Conservation (phyloP, 2,113 vertebrate species). For the Solea solea region DNA sequence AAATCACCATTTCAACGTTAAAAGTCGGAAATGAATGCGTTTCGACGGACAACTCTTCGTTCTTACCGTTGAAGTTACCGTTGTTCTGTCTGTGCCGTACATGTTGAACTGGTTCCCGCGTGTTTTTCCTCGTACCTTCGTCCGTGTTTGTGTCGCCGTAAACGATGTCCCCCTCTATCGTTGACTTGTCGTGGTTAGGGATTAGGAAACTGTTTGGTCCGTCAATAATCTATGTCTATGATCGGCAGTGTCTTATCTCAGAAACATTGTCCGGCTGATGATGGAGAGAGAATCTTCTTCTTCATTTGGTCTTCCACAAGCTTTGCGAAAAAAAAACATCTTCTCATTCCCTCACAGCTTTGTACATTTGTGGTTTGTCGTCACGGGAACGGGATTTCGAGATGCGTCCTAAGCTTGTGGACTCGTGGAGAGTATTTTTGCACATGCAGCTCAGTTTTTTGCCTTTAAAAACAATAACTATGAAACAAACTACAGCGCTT, state of each 20-base stretch:
- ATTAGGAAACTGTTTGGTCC: constrained; percentile 53
- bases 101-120: constrained; percentile 52
- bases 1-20: too few relatives aligned
- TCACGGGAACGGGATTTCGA: constrained; percentile 25
- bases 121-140: constrained; percentile 44
- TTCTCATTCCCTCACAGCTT: constrained; percentile 24
- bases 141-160: constrained; percentile 53
- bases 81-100: constrained; percentile 29
- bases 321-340: constrained; percentile 26
- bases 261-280: neutral
- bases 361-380: constrained; percentile 47
- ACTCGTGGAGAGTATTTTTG: constrained; percentile 73
- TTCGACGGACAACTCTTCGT: too few relatives aligned
- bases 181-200: constrained; percentile 50
- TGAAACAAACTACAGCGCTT: constrained; percentile 71
- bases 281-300: constrained; percentile 18
- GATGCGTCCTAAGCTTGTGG: constrained; percentile 61
- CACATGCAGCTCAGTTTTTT: constrained; percentile 75
- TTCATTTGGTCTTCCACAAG: constrained; percentile 60
- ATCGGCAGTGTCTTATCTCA: constrained; percentile 55
- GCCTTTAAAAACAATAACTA: constrained; percentile 72
- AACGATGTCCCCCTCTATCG: constrained; percentile 49
- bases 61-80: constrained; percentile 21
- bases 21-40: too few relatives aligned
- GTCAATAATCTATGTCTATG: constrained; percentile 46